Evolutionary conservation across 2,888 invertebrate genomes (phyloP), one percentile per base, ranked within the genome.

Genomic region (Chydorus sphaericus): DNA sequence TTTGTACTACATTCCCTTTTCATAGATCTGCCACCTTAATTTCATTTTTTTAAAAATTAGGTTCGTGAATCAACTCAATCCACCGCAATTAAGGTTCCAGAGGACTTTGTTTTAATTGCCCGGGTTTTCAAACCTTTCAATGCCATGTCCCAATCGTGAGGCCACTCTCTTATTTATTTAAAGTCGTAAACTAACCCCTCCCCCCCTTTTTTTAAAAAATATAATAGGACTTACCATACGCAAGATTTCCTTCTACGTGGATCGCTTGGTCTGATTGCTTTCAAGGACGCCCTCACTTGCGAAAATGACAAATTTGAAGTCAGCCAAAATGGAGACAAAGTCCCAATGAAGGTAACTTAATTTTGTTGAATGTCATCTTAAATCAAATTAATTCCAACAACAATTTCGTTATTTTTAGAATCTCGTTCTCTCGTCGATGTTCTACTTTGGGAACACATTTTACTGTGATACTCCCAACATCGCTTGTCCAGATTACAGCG

Each of bases 401-500:
- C 54, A 48, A 18, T 55, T 54, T 53, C 54, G 38, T 44, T 49
- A 18, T 57, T 68, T 69, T 30, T 64, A 83, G 82, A 75, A 77
- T 59, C 64, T 75, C 20, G 83, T 78, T 66, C 80, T 78, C 58
- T 82, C 86, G 0, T 80, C 80, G 1, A 83, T 82, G 67, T 80
- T 90, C 62, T 88, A 82, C 65, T 84, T 91, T 55, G 80, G 85
- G 60, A 77, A 80, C 60, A 79, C 78, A 1, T 87, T 90, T 68
- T 90, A 87, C 67, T 82, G 83, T 66, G 88, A 91, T 66, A 73
- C 71, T 61, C 72, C 85, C 1, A 67, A 75, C 62, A 65, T 73
- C 3, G 65, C 69, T 0, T 75, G 79, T 58, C 69, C 73, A 36
- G 83, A 88, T 65, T 83, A 84, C 64, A 83, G 85, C 57, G 66